Percentiles rank a stretch among this genome's conserved stretches.
phyloP scores from a whole-genome alignment of 2,797 vertebrate genomes.

The Telmatherina bonti region DNA sequence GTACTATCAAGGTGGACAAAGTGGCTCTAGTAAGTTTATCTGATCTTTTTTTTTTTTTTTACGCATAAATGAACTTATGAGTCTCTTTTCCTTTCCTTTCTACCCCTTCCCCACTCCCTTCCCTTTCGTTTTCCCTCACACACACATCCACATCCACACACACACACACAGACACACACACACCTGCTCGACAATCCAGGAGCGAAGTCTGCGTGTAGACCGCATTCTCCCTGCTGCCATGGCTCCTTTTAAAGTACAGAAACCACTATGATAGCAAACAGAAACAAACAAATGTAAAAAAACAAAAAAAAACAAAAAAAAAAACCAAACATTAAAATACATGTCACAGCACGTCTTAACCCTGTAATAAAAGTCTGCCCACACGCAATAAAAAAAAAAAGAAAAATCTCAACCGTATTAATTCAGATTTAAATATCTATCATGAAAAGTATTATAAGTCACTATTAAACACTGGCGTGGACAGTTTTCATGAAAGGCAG shows the following conservation, averaged over 20 bases:
- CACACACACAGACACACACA: constrained; percentile 34
- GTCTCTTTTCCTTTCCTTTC: constrained; percentile 11
- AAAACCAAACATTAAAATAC: not conserved
- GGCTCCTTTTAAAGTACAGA: not conserved
- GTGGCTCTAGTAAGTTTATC: too few relatives aligned
- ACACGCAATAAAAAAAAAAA: not conserved
- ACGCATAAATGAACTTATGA: too few relatives aligned
- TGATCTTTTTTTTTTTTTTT: too few relatives aligned
- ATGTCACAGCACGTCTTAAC: not conserved
- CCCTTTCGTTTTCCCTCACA: too few relatives aligned
- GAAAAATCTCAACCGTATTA: not conserved
- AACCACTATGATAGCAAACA: not conserved
- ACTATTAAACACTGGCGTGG: not conserved
- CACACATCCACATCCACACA: not conserved
- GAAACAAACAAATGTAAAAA: not conserved
- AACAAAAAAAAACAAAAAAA: not conserved
- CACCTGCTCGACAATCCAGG: constrained; percentile 90
- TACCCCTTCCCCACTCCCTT: too few relatives aligned
- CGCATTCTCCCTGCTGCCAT: constrained; percentile 82
- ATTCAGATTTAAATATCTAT: not conserved
- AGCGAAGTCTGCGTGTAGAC: constrained; percentile 84
- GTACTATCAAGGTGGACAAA: too few relatives aligned
- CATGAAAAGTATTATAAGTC: not conserved
- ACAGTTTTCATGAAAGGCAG: rapidly evolving
- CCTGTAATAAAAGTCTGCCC: not conserved